Base-by-base conservation (phyloP, 2,888 invertebrate genomes). In the Masnerella sp. region DNA sequence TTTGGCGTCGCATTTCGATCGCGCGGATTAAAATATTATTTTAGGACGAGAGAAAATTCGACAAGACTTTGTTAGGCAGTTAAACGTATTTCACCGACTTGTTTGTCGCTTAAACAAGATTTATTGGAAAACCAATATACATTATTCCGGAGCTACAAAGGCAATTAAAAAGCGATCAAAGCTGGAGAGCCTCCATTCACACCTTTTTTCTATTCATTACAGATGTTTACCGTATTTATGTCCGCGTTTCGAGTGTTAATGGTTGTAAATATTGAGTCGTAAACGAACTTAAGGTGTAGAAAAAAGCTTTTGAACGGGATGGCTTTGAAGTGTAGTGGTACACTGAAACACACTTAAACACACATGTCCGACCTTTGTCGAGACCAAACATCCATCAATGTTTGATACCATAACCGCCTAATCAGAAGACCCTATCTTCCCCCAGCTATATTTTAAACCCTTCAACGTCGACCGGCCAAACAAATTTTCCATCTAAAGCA, bases 211-310 rank as follows among this genome's bases (percentile, higher is more conserved):
- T 4, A 22, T 25, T 38, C 38, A 36, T 20, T 9, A 15, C 61
- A 47, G 65, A 40, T 52, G 56, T 47, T 40, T 43, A 25, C 15
- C n/a, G 3, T 15, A 51, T 47, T 47, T 56, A 47, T 56, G 32
- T 22, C 17, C 3, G 12, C 11, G 22, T 17, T 42, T 40, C 7
- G 32, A 20, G 22, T n/a, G 15, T 49, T 32, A 49, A 58, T 67
- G 67, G 40, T 9, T 49, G 49, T 67, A 56, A 67, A 67, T 56
- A 58, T 40, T 58, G 38, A 45, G 32, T 12, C 42, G 18, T 42
- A 43, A 43, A 32, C 25, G 51, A 14, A 42, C 5, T 20, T 20
- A 17, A 12, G 20, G 15, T 4, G 2, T 36, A 8, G 7, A 30
- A 52, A 45, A 52, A 38, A 30, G 2, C 30, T 42, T 61, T 49